Conservation (phyloP, 2,113 vertebrate genomes). For the Elanus axillaris region DNA sequence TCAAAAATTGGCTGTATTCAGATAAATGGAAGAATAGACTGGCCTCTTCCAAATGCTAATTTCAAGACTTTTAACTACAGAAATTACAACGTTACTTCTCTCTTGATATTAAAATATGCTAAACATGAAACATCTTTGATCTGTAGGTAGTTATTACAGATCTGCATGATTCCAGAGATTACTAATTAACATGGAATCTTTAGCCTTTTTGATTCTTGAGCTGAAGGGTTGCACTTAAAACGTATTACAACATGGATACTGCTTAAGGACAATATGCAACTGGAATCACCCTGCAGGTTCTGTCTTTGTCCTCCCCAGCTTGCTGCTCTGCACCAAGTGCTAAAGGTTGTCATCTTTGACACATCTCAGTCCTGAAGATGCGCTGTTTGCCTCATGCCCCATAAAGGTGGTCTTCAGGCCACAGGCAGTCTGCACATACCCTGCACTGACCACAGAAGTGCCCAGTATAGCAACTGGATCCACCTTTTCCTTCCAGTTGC, state of each 20-base stretch:
- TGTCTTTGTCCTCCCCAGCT: not conserved
- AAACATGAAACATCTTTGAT: not conserved
- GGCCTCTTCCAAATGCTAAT: not conserved
- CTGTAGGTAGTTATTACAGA: not conserved
- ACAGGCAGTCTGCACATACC: not conserved
- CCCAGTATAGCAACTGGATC: not conserved
- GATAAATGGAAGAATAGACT: not conserved
- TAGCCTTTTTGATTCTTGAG: not conserved
- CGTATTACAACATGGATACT: not conserved
- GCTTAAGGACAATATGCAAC: not conserved
- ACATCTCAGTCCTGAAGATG: not conserved
- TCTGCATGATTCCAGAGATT: not conserved
- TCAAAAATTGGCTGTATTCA: not conserved
- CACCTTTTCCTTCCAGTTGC: not conserved
- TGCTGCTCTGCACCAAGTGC: not conserved
- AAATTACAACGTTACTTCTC: not conserved
- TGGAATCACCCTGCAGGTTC: not conserved
- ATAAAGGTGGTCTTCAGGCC: not conserved
- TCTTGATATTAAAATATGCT: constrained; percentile 18
- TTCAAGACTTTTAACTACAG: not conserved
- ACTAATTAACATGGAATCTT: not conserved
- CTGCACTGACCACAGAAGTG: not conserved
- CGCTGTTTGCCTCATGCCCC: not conserved
- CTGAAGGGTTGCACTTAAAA: not conserved
- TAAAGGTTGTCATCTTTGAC: not conserved